Evolutionary conservation across 2,113 vertebrate genomes (phyloP).

Genomic region (Halcyon malimbica): DNA sequence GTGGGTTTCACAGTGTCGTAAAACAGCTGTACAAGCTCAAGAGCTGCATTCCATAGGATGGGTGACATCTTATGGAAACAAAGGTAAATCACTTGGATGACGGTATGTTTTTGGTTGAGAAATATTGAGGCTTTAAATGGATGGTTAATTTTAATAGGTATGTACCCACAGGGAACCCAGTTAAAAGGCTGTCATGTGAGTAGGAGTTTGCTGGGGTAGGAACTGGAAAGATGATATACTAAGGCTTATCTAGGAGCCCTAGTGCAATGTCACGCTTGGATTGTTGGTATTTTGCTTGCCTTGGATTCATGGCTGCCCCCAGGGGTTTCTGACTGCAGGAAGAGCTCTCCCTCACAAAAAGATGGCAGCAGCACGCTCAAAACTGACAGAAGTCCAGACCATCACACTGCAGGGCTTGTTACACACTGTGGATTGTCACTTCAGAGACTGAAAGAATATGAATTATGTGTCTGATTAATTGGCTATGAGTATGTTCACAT

Average conservation of each 20-base stretch:
- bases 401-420: neutral
- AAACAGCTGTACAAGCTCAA: neutral
- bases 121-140: neutral
- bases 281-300: neutral
- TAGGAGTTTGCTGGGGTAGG: neutral
- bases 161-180: neutral
- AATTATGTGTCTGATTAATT: neutral
- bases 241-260: neutral
- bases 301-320: neutral
- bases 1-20: neutral
- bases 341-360: neutral
- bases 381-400: neutral
- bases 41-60: neutral
- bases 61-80: neutral
- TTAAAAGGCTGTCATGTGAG: neutral
- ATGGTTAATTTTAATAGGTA: neutral
- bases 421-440: neutral
- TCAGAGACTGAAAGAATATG: neutral
- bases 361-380: neutral
- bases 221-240: neutral
- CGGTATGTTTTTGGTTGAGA: neutral
- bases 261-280: neutral
- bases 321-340: neutral
- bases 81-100: neutral
- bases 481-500: neutral